These are phyloP conservation scores for Albula glossodonta DNA, from an alignment of 2,113 vertebrate species.

Conservation along the genomic window DNA sequence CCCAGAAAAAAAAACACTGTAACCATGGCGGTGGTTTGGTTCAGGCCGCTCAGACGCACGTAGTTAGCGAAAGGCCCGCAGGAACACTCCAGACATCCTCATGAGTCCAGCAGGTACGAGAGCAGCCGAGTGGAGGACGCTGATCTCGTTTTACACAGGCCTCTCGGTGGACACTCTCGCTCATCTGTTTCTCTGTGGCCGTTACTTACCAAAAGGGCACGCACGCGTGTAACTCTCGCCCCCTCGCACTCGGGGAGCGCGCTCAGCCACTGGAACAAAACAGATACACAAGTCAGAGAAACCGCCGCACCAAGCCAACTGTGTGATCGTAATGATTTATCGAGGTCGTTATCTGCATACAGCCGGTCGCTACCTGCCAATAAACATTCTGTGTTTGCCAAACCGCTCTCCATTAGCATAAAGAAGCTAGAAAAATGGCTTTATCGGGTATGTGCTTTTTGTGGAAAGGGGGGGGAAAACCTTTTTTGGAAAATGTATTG, in stretches of 20 bases:
- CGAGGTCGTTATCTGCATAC: not conserved
- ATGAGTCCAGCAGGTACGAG: not conserved
- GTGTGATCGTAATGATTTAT: not conserved
- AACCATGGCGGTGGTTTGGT: no score
- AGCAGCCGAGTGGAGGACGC: not conserved
- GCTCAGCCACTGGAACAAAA: not conserved
- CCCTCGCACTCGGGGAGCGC: not conserved
- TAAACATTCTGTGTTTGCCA: slow-evolving; percentile 31
- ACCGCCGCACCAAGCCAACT: not conserved
- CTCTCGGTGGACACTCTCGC: not conserved
- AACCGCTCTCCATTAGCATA: not conserved
- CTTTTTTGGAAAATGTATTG: not conserved
- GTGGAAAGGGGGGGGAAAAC: not conserved
- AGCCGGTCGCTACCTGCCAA: slow-evolving; percentile 14
- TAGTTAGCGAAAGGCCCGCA: no score
- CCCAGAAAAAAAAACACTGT: no score
- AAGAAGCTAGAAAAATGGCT: slow-evolving; percentile 10
- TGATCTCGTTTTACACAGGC: not conserved
- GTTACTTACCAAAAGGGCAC: not conserved
- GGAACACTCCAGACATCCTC: not conserved
- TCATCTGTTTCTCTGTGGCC: not conserved
- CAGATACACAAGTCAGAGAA: not conserved
- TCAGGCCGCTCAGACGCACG: no score
- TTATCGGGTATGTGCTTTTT: not conserved
- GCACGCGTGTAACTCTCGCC: not conserved